phyloP scores from a whole-genome alignment of 2,888 invertebrate genomes.

The Folsomia manolachei region DNA sequence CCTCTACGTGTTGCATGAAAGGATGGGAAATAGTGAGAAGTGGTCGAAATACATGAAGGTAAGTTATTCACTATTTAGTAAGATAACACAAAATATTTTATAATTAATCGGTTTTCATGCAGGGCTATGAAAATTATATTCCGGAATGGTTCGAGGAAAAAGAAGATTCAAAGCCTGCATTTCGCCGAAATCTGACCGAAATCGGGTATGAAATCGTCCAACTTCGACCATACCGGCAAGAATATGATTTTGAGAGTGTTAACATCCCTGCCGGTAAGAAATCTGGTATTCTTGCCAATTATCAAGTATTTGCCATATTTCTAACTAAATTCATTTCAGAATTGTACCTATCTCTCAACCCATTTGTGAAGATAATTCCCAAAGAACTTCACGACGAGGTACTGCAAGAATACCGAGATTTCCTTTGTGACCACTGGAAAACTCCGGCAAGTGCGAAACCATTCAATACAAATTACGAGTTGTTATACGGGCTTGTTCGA shows the following conservation, averaged over 20 bases:
- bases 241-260: slow-evolving; percentile 19
- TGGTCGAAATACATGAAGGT: slow-evolving; percentile 35
- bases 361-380: slow-evolving; percentile 32
- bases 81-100: too few relatives aligned
- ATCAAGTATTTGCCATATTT: not conserved
- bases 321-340: slow-evolving; percentile 18
- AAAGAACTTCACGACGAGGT: slow-evolving; percentile 24
- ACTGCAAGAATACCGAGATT: slow-evolving; percentile 22
- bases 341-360: slow-evolving; percentile 35
- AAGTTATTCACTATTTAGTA: not conserved
- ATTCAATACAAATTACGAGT: slow-evolving; percentile 4
- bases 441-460: not conserved
- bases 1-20: slow-evolving; percentile 12
- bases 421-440: slow-evolving; percentile 6
- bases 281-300: not conserved
- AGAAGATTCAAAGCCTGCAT: slow-evolving; percentile 21
- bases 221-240: slow-evolving; percentile 19
- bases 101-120: not conserved
- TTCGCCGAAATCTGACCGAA: slow-evolving; percentile 16
- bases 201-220: slow-evolving; percentile 29
- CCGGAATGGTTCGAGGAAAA: slow-evolving; percentile 35
- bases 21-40: slow-evolving; percentile 21
- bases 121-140: slow-evolving; percentile 34
- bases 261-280: slow-evolving; percentile 28
- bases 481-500: slow-evolving; percentile 12